Base-by-base conservation (phyloP, 1,140 invertebrate genomes). In the Cotesia typhae region DNA sequence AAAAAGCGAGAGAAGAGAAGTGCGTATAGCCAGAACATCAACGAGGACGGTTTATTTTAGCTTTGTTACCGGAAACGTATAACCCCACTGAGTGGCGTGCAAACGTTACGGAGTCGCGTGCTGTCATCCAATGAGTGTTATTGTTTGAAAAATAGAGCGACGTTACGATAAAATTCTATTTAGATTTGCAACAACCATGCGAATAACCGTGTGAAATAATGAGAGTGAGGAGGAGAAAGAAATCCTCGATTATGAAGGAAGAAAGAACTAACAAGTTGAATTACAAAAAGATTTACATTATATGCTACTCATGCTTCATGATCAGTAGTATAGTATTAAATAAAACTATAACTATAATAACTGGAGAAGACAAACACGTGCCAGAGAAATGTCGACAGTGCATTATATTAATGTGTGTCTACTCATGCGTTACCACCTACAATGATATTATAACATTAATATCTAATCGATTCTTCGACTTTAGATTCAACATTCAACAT, bases 81-180 rank as follows among this genome's bases (percentile, higher is more conserved):
- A 67, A 28, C 14, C 66, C 51, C 36, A 14, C 20, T 67, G 70
- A 67, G 70, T 72, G 70, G 64, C 52, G 28, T 66, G 37, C 53
- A 57, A 72, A 71, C 61, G 52, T 57, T 38, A 67, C 65, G 37
- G 28, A 47, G 41, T 70, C 59, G 59, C 68, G 60, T 70, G 68
- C 60, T 67, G 70, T 72, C 70, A 72, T 66, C 70, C 70, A 65
- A 47, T 67, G 70, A 72, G 64, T 47, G 53, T 53, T 67, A 72
- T 72, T 72, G 70, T 72, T 72, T 41, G 57, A 72, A 72, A 72
- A 67, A 72, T 67, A 47, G 70, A 72, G 55, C 70, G 57, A 57
- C 64, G 64, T 69, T 59, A 65, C 41, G 70, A 67, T 72, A 72
- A 72, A 67, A 72, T 72, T 66, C 38, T 72, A 65, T 67, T 72